Evolutionary conservation across 2,113 vertebrate species (phyloP).

Genomic region (Micromys minutus): DNA sequence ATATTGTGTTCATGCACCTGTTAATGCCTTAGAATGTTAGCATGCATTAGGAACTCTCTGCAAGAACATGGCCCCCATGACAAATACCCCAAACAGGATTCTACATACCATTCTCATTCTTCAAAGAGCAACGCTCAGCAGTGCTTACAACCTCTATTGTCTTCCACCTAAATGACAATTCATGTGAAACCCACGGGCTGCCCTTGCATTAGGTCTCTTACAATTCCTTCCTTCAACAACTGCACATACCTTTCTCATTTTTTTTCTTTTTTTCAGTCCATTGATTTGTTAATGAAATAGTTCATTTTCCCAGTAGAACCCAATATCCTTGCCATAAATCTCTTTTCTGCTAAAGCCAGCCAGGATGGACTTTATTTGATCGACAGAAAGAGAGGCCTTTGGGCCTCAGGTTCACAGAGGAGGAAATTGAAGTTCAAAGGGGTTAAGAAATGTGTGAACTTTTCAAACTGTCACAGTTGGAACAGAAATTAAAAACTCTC

Average conservation of each 20-base stretch:
- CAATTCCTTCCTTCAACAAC: neutral
- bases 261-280: neutral
- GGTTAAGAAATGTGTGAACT: constrained; percentile 29
- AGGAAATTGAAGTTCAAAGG: constrained; percentile 49
- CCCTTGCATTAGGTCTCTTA: neutral
- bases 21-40: neutral
- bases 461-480: constrained; percentile 48
- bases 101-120: neutral
- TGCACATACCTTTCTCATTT: neutral
- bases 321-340: constrained; percentile 41
- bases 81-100: neutral
- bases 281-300: neutral
- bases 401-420: neutral
- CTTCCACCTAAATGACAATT: neutral
- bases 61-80: neutral
- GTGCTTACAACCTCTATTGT: neutral
- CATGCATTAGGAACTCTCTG: neutral
- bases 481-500: neutral
- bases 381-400: constrained; percentile 28
- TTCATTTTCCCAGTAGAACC: neutral
- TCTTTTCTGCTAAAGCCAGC: constrained; percentile 22
- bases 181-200: neutral
- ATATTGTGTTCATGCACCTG: neutral
- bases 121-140: neutral
- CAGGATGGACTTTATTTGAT: neutral